phyloP scores from a whole-genome alignment of 1,140 invertebrate species.

The Plectrocnemia conspersa region DNA sequence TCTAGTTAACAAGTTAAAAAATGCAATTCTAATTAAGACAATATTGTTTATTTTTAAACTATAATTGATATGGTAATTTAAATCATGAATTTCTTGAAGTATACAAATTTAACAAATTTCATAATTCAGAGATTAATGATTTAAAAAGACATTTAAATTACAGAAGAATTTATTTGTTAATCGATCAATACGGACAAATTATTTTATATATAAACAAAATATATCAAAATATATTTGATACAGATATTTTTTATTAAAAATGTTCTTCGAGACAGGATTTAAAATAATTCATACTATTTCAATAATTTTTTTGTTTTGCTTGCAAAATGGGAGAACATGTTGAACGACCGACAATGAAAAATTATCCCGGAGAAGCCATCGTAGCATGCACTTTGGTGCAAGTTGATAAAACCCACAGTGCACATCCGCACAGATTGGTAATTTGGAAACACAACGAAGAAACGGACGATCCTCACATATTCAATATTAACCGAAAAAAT shows the following conservation, averaged over 20 bases:
- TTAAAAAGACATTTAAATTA: background rate
- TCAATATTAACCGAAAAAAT: slow-evolving; percentile 48
- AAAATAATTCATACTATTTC: background rate
- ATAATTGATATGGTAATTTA: too few species aligned
- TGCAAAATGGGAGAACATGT: too few species aligned
- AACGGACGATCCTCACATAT: slow-evolving; percentile 57
- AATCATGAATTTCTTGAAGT: too few species aligned
- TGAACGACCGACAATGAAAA: slow-evolving; percentile 42
- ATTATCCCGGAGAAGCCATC: slow-evolving; percentile 39
- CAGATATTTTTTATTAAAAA: background rate
- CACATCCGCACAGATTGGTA: slow-evolving; percentile 45
- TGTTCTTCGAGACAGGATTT: background rate
- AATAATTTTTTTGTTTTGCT: too few species aligned
- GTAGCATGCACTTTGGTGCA: slow-evolving; percentile 43
- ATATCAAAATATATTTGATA: too few species aligned
- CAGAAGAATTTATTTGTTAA: too few species aligned
- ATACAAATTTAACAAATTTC: too few species aligned
- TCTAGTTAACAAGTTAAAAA: too few species aligned
- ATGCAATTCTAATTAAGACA: too few species aligned
- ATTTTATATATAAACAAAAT: slow-evolving; percentile 4
- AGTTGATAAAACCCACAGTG: slow-evolving; percentile 33
- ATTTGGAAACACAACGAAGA: slow-evolving; percentile 42
- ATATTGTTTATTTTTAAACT: too few species aligned
- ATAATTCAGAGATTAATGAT: too few species aligned
- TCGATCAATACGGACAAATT: background rate